Conservation (phyloP, 2,797 vertebrate species). For the Heliangelus exortis region DNA sequence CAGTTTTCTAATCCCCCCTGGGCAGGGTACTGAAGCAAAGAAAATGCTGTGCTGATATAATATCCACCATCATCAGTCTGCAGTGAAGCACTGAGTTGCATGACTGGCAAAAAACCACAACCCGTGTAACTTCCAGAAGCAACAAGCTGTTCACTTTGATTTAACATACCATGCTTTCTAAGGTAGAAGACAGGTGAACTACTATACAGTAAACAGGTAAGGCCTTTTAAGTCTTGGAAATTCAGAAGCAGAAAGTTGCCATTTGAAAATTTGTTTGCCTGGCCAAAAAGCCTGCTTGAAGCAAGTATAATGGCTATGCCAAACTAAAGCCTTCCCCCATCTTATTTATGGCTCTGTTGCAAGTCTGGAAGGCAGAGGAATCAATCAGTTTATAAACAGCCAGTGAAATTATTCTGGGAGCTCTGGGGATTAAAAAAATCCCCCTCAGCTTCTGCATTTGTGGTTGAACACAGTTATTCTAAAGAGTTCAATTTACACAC, state of each 20-base stretch:
- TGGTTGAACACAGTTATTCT: not conserved
- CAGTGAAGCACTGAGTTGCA: not conserved
- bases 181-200: not conserved
- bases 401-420: not conserved
- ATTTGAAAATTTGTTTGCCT: not conserved
- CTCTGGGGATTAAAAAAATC: not conserved
- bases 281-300: not conserved
- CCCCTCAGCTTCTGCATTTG: not conserved
- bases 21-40: not conserved
- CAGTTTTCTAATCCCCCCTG: not conserved
- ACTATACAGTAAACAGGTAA: not conserved
- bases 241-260: not conserved
- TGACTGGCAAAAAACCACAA: rapidly evolving
- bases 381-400: not conserved
- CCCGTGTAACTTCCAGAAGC: not conserved
- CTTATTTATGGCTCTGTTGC: not conserved
- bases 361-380: not conserved
- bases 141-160: not conserved
- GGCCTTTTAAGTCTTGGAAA: not conserved
- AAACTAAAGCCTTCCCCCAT: not conserved
- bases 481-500: not conserved
- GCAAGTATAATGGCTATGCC: not conserved
- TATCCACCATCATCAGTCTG: not conserved
- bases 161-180: not conserved
- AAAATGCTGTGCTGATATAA: not conserved